Conservation (phyloP, 1,140 invertebrate genomes). For the Achroia grisella region DNA sequence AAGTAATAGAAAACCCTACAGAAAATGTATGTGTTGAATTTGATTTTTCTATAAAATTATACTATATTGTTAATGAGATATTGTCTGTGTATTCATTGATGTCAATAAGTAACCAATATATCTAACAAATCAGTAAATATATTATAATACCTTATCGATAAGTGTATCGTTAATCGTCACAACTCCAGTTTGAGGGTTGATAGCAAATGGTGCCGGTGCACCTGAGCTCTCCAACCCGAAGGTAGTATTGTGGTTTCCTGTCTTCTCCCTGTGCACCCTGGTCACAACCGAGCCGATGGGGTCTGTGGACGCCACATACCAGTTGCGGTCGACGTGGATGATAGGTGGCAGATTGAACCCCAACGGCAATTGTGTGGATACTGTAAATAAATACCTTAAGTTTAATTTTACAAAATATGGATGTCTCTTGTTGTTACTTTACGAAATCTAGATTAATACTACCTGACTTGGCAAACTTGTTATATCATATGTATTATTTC, state of each 20-base stretch:
- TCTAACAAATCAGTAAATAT: too few relatives aligned
- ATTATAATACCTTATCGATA: slow-evolving; percentile 44
- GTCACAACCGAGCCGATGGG: slow-evolving; percentile 44
- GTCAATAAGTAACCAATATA: too few relatives aligned
- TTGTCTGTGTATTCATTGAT: too few relatives aligned
- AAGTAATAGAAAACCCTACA: too few relatives aligned
- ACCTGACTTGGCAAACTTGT: too few relatives aligned
- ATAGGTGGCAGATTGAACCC: slow-evolving; percentile 43
- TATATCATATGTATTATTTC: too few relatives aligned
- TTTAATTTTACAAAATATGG: background rate
- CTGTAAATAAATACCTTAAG: slow-evolving; percentile 26
- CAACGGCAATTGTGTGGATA: slow-evolving; percentile 35
- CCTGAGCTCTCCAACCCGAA: slow-evolving; percentile 51
- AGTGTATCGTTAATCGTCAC: slow-evolving; percentile 61
- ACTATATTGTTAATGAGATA: too few relatives aligned
- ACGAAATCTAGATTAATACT: too few relatives aligned
- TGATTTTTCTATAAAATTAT: too few relatives aligned
- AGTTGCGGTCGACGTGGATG: slow-evolving; percentile 51
- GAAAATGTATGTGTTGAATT: too few relatives aligned
- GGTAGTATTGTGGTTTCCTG: slow-evolving; percentile 29
- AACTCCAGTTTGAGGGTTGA: slow-evolving; percentile 46
- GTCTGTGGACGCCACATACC: slow-evolving; percentile 42
- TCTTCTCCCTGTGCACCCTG: slow-evolving; percentile 34
- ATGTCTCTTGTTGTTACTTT: too few relatives aligned
- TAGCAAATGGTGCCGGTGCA: slow-evolving; percentile 46